A percentile compares a stretch with the other conserved stretches of the same genome.
Conservation (phyloP, 2,888 invertebrate species). For the Sminthurinus aureus region DNA sequence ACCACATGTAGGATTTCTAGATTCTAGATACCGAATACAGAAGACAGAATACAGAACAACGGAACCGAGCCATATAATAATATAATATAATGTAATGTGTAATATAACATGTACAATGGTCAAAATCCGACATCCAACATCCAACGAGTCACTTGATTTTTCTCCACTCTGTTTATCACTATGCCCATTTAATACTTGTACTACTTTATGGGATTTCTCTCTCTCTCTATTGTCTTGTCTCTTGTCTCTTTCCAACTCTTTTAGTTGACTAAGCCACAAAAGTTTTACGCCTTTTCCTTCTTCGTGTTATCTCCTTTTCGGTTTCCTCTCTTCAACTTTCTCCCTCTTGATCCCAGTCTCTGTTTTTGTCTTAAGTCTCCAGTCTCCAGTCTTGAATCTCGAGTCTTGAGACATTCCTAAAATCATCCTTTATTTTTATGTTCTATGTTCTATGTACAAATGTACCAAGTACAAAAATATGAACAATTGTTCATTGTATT, state of each 20-base stretch:
- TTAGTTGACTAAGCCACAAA: not conserved
- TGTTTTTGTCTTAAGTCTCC: not conserved
- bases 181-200: slow-evolving; percentile 4
- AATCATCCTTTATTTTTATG: slow-evolving; percentile 14
- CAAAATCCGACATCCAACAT: not conserved
- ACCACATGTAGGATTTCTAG: too few species aligned
- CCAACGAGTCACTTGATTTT: not conserved
- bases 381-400: not conserved
- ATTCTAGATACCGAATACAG: too few species aligned
- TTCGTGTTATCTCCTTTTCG: too few species aligned
- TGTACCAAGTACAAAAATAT: not conserved
- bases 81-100: too few species aligned
- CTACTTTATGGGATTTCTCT: not conserved
- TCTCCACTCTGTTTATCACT: not conserved
- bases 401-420: not conserved
- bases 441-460: not conserved
- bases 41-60: too few species aligned
- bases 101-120: not conserved
- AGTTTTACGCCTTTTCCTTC: not conserved
- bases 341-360: not conserved
- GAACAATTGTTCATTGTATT: not conserved
- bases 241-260: not conserved
- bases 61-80: too few species aligned
- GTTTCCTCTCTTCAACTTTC: not conserved
- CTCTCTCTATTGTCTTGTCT: not conserved